phyloP scores from a whole-genome alignment of 2,113 vertebrate genomes.

The Harpagus bidentatus region DNA sequence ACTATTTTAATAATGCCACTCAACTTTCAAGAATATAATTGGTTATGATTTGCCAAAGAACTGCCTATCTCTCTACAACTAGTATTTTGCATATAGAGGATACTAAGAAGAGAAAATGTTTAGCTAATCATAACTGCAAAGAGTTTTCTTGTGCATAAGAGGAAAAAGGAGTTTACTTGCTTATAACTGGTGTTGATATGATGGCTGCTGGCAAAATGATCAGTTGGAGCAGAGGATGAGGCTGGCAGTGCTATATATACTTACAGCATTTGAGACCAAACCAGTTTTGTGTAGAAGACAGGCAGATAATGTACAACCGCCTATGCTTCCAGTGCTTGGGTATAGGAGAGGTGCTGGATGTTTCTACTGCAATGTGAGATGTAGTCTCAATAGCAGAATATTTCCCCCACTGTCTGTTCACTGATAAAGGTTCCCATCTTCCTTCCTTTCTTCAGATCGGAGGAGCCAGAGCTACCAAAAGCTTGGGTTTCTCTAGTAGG shows the following conservation, averaged over 20 bases:
- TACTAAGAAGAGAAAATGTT: neutral
- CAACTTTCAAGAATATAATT: neutral
- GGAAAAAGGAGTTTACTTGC: neutral
- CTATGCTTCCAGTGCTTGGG: neutral
- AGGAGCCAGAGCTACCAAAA: neutral
- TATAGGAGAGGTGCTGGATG: neutral
- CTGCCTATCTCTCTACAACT: neutral
- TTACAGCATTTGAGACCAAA: neutral
- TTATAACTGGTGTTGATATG: neutral
- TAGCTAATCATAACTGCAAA: neutral
- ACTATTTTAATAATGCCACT: neutral
- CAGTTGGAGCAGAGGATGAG: neutral
- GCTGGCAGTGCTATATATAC: neutral
- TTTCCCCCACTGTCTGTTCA: neutral
- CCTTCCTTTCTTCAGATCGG: neutral
- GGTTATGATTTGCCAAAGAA: neutral
- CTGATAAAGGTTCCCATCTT: neutral
- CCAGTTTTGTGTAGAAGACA: neutral
- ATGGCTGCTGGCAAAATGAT: neutral
- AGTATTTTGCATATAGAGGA: neutral
- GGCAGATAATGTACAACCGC: neutral
- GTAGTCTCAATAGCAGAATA: neutral
- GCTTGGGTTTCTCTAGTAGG: neutral
- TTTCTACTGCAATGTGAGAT: neutral
- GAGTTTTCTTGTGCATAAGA: neutral